phyloP scores from a whole-genome alignment of 37 sponge, comb jelly and placozoan species.

The Lycopodina hypogea region DNA sequence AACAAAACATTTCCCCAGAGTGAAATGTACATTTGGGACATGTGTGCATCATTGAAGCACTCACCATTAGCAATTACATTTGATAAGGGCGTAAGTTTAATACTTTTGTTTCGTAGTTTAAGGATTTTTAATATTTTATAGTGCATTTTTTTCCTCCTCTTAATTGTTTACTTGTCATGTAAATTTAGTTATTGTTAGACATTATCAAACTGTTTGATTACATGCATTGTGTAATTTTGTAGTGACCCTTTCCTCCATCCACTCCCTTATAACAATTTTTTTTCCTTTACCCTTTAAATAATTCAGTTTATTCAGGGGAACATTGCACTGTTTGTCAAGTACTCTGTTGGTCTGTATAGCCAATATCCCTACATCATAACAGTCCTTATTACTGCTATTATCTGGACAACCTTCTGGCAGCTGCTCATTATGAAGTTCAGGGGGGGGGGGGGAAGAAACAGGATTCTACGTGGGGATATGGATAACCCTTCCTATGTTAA shows the following conservation, averaged over 20 bases:
- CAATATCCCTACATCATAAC: conserved; percentile 78
- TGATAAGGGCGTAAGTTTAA: too few relatives aligned
- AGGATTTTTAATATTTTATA: too few relatives aligned
- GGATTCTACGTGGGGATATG: conserved; percentile 52
- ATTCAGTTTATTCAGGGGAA: conserved; percentile 74
- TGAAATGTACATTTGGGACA: too few relatives aligned
- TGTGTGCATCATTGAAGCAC: too few relatives aligned
- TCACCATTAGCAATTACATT: too few relatives aligned
- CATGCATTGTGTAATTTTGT: too few relatives aligned
- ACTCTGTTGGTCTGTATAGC: conserved; percentile 46
- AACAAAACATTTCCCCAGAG: too few relatives aligned
- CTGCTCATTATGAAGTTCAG: conserved; percentile 51
- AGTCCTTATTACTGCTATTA: conserved; percentile 32
- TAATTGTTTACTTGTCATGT: too few relatives aligned
- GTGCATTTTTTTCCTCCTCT: too few relatives aligned
- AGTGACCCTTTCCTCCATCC: neutral
- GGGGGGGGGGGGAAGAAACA: conserved; percentile 75
- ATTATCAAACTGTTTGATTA: too few relatives aligned
- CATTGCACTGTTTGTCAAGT: conserved; percentile 65
- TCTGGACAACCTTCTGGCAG: conserved; percentile 83
- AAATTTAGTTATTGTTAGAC: too few relatives aligned
- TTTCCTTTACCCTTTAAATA: neutral
- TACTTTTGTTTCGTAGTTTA: too few relatives aligned
- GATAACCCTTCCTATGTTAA: conserved; percentile 33
- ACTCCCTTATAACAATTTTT: neutral